A percentile compares a stretch with the other conserved stretches of the same genome.
Conservation (phyloP, 2,113 vertebrate species). For the Tragelaphus imberbis region DNA sequence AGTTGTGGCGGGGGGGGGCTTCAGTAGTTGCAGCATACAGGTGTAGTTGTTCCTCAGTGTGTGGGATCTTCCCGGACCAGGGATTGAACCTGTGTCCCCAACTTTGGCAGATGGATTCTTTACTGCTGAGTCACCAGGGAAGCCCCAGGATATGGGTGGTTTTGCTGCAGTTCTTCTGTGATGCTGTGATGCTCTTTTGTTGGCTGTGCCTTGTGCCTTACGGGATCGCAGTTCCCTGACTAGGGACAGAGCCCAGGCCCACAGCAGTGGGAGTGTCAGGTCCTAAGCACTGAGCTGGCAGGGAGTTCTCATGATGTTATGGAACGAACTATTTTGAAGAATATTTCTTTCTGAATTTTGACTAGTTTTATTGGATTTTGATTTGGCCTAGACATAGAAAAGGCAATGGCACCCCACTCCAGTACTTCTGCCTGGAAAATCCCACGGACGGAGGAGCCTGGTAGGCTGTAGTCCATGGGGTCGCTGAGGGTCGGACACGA, state of each 20-base stretch:
- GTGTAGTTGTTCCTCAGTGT: not conserved
- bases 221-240: not conserved
- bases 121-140: not conserved
- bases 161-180: not conserved
- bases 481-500: no score
- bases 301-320: not conserved
- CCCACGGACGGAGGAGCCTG: no score
- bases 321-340: not conserved
- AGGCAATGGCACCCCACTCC: no score
- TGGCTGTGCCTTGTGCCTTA: not conserved
- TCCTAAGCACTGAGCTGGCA: not conserved
- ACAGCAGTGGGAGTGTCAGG: not conserved
- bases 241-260: not conserved
- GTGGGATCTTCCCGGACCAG: not conserved
- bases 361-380: not conserved
- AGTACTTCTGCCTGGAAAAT: no score
- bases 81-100: not conserved
- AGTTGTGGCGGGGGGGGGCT: not conserved
- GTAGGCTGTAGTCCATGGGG: no score
- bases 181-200: not conserved
- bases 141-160: not conserved
- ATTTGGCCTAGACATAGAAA: not conserved
- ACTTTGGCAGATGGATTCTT: not conserved
- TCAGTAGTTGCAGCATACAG: not conserved
- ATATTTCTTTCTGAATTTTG: not conserved